Percentiles rank a stretch among this genome's conserved stretches.
Conservation (phyloP, 2,888 invertebrate genomes). For the Sipha maydis region DNA sequence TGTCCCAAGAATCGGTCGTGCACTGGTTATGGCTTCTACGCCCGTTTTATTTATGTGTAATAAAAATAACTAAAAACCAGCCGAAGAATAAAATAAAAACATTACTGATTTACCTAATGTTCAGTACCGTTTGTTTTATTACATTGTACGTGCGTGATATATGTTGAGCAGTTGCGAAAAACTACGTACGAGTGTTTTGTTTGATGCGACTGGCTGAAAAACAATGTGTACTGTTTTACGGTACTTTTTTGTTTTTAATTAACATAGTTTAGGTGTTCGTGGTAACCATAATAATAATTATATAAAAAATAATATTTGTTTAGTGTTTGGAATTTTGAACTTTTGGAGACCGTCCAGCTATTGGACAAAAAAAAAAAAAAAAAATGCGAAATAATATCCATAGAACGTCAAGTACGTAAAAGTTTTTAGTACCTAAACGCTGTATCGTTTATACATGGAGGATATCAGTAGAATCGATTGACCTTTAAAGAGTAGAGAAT, state of each 20-base stretch:
- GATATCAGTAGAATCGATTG: background rate
- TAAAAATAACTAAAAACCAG: too few species aligned
- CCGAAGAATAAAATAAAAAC: too few species aligned
- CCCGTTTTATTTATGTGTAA: too few species aligned
- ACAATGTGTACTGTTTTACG: background rate
- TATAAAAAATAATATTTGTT: background rate
- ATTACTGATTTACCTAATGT: too few species aligned
- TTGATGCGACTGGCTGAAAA: background rate
- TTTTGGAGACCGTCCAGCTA: background rate
- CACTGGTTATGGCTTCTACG: too few species aligned
- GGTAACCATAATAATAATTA: background rate
- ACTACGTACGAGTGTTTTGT: background rate
- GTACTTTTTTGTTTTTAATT: background rate
- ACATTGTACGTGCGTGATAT: too few species aligned
- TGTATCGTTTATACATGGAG: too few species aligned
- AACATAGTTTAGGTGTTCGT: background rate
- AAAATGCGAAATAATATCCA: background rate
- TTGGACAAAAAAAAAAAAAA: background rate
- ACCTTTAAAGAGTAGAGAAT: background rate
- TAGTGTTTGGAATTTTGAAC: too few species aligned
- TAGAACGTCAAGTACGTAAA: background rate
- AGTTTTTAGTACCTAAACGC: background rate
- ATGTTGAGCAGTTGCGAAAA: background rate
- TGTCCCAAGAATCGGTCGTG: too few species aligned
- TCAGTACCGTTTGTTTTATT: too few species aligned